Base-by-base conservation (phyloP, 2,797 vertebrate genomes). In the Paedocypris micromegethes region DNA sequence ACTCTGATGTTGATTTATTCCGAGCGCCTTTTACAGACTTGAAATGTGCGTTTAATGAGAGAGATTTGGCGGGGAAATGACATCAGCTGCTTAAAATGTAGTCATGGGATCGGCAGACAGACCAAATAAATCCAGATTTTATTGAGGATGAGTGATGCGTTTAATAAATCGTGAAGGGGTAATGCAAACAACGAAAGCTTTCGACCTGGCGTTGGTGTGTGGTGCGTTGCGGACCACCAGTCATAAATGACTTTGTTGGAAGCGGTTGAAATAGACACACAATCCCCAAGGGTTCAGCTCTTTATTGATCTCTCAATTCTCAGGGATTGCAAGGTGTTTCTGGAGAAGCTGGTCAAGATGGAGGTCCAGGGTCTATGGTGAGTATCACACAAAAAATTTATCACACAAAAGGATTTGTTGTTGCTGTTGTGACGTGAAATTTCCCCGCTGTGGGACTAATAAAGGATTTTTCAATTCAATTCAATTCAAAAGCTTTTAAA, bases 311-410 rank as follows among this genome's bases (percentile, higher is more conserved):
- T 73, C 77, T 64, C 9, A 56, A 65, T 23, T 2, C 3, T 43
- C 58, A 95, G 94, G 94, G 94, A 50, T 84, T 87, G 73, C 71
- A 76, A 0, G 93, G 93, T 51, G 72, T 83, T 53, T 71, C 74
- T 6, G 93, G 92, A 39, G 79, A 82, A 37, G 78, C 56, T 9
- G 93, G 92, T 58, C 74, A 82, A 0, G 41, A 85, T 0, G 93
- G 94, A 45, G 67, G 77, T 9, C 71, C 85, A 51, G 94, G 93
- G 78, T 77, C 86, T 0, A 61, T 5, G 64, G 94, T 96, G 87
- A 67, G 89, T 55, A 72, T 63, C 58, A 63, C n/a, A 50, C 3
- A 23, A 23, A 23, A 23, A n/a, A n/a, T n/a, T n/a, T n/a, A n/a
- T n/a, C n/a, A n/a, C n/a, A n/a, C n/a, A n/a, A n/a, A n/a, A n/a